Base-by-base conservation (phyloP, 53 echinoderm and acorn worm genomes). In the Echinometra lucunter region DNA sequence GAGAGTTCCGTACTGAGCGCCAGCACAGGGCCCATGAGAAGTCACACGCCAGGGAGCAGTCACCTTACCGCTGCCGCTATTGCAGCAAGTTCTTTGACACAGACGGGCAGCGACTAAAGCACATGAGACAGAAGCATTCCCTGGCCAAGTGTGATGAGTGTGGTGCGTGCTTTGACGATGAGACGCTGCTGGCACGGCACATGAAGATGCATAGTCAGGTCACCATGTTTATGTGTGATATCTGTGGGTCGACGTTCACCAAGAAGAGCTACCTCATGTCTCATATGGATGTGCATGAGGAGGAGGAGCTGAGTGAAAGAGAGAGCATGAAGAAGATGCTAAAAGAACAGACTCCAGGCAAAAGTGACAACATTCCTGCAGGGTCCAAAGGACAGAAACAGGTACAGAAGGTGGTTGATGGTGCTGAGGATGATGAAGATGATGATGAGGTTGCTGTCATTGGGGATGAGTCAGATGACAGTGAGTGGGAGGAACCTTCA, bases 51-150 rank as follows among this genome's bases (percentile, higher is more conserved):
- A 66, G 23, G 53, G 96, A 91, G 91, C 17, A 67, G 0, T 89
- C 92, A 30, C 96, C 96, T 0, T 96, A 94, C 90, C 45, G 91
- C 40, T 96, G 96, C 75, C 80, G 96, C 49, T 94, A 96, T 70
- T 96, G 96, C 94, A 91, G 53, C 53, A 96, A 94, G 66, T 83
- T 69, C 27, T 94, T 96, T 25, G 96, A 94, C 67, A 92, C 92
- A n/a, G 95, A 91, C 8, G 66, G 37, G 5, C 69, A 66, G 69
- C 69, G 95, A 9, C 72, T 88, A 58, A 95, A 92, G 45, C 96
- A 94, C 37, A 95, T 92, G 74, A 82, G 78, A 30, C 95, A 96
- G 37, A 88, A 95, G 47, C 94, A 94, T 7, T 91, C 94, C 66
- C 88, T 93, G 34, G 78, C 91, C 0, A 94, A 94, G 88, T 96